A percentile compares a stretch with the other conserved stretches of the same genome.
These are phyloP conservation scores for Anticlea derivata DNA, from an alignment of 2,888 invertebrate species.

Conservation along the genomic window DNA sequence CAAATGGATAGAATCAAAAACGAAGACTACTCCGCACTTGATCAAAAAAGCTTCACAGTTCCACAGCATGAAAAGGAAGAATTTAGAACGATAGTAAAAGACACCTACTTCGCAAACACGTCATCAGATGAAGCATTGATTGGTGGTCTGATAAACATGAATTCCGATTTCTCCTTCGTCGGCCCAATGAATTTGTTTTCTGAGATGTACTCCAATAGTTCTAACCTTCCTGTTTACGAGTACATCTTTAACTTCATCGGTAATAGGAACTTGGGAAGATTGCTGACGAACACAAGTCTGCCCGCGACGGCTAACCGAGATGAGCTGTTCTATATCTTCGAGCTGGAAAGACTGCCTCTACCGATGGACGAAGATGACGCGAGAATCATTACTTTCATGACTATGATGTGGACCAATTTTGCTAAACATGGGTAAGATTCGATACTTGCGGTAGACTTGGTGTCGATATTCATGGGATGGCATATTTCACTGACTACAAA, in stretches of 20 bases:
- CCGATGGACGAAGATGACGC: conserved; percentile 74
- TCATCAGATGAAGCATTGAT: conserved; percentile 63
- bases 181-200: conserved; percentile 70
- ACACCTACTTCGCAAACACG: conserved; percentile 66
- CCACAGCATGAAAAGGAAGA: conserved; percentile 56
- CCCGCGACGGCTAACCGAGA: conserved; percentile 67
- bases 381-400: conserved; percentile 72
- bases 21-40: conserved; percentile 63
- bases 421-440: conserved; percentile 73
- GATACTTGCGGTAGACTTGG: not conserved
- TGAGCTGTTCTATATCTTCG: conserved; percentile 72
- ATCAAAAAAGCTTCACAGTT: conserved; percentile 57
- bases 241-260: conserved; percentile 72
- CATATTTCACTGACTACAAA: no score
- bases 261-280: conserved; percentile 67
- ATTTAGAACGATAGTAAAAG: conserved; percentile 56
- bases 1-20: conserved; percentile 67
- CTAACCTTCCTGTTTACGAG: conserved; percentile 56
- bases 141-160: conserved; percentile 71
- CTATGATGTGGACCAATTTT: conserved; percentile 79
- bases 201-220: conserved; percentile 61
- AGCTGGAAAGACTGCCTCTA: conserved; percentile 64
- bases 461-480: not conserved
- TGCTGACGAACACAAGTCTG: conserved; percentile 68
- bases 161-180: conserved; percentile 69